Evolutionary conservation across 92 coral and sea anemone genomes (phyloP).

Genomic region (Anthopleura xanthogrammica): DNA sequence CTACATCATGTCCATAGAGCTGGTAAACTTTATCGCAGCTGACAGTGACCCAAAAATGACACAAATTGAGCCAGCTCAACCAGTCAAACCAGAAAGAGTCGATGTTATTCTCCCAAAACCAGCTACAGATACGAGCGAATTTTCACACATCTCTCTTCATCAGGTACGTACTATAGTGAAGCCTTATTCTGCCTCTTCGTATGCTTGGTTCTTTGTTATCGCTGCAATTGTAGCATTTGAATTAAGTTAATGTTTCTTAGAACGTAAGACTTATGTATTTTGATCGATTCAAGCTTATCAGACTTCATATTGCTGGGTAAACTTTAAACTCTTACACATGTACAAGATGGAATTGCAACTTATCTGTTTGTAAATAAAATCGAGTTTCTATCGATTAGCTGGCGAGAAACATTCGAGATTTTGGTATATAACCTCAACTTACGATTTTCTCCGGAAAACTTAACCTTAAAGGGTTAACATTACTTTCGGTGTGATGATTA

Average conservation of each 20-base stretch:
- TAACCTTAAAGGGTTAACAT: too few species aligned
- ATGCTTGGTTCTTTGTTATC: not conserved
- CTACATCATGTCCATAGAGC: slow-evolving; percentile 17
- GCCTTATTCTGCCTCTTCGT: not conserved
- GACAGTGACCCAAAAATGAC: slow-evolving; percentile 6
- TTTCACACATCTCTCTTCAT: slow-evolving; percentile 47
- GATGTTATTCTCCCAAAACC: not conserved
- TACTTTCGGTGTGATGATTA: too few species aligned
- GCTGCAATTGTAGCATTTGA: not conserved
- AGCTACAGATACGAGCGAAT: slow-evolving; percentile 24
- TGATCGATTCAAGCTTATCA: too few species aligned
- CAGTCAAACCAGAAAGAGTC: slow-evolving; percentile 5
- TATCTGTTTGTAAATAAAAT: too few species aligned
- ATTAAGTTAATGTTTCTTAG: not conserved
- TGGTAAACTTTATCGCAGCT: not conserved
- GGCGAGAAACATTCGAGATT: too few species aligned
- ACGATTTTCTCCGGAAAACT: too few species aligned
- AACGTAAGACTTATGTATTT: too few species aligned
- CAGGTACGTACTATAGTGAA: slow-evolving; percentile 19
- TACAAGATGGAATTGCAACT: not conserved
- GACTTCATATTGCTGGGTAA: not conserved
- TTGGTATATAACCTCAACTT: too few species aligned
- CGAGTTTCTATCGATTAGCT: too few species aligned
- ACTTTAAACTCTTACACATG: not conserved
- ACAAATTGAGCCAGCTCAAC: slow-evolving; percentile 12